Conservation (phyloP, 2,113 vertebrate species). For the Nesogale talazaci region DNA sequence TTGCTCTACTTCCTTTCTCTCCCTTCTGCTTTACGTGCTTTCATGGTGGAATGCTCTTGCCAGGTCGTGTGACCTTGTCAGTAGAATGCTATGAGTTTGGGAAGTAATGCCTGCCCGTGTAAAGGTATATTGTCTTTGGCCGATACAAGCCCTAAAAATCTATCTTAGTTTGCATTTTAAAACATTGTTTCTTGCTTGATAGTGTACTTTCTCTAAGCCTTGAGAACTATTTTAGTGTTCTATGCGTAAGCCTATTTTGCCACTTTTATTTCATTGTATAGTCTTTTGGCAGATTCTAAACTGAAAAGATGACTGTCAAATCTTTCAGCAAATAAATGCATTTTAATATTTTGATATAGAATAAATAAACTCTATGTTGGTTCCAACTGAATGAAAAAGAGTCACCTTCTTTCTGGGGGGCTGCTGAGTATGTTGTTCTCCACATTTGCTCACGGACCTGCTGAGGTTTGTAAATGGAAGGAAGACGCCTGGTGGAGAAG, state of each 20-base stretch:
- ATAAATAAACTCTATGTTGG: background rate
- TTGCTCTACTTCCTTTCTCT: background rate
- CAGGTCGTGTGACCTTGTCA: constrained; percentile 14
- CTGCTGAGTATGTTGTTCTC: background rate
- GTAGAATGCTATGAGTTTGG: background rate
- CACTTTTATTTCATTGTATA: background rate
- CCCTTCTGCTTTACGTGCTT: constrained; percentile 33
- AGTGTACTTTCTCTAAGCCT: constrained; percentile 6
- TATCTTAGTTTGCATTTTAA: constrained; percentile 34
- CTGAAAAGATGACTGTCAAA: constrained; percentile 1
- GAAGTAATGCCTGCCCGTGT: background rate
- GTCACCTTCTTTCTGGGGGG: background rate
- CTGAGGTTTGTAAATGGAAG: constrained; percentile 23
- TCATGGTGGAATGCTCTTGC: background rate
- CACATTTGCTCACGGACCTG: background rate
- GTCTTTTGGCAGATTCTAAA: constrained; percentile 33
- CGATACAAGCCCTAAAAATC: constrained; percentile 22
- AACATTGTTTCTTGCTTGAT: background rate
- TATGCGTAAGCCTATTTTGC: background rate
- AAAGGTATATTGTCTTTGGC: background rate
- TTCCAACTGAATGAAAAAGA: constrained; percentile 9
- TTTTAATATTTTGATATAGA: constrained; percentile 19
- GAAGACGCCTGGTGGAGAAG: background rate
- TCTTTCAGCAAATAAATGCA: background rate
- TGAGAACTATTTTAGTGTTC: background rate